phyloP scores from a whole-genome alignment of 2,888 invertebrate species.

The Blastobasis adustella region DNA sequence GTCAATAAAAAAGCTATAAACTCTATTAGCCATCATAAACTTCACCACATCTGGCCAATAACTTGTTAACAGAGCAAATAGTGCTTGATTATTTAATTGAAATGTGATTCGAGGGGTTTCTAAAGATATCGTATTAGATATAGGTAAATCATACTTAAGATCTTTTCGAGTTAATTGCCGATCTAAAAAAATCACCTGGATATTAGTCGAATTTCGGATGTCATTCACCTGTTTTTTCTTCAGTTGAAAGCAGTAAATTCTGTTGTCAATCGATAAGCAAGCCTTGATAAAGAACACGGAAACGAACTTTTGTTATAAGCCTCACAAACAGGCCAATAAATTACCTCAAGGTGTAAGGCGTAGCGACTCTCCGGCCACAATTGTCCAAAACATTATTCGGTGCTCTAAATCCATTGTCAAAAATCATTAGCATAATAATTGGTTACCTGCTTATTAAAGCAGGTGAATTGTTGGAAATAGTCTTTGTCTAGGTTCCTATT shows the following conservation, averaged over 20 bases:
- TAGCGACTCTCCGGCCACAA: constrained; percentile 58
- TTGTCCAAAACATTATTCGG: constrained; percentile 59
- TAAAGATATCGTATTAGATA: no score
- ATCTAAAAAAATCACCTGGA: no score
- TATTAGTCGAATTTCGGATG: no score
- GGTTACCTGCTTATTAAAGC: constrained; percentile 58
- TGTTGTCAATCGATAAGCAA: constrained; percentile 55
- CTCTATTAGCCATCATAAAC: constrained; percentile 70
- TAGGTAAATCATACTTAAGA: no score
- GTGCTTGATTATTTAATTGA: constrained; percentile 54
- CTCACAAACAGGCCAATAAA: constrained; percentile 62
- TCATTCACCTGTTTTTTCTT: constrained; percentile 11
- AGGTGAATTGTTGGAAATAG: constrained; percentile 54
- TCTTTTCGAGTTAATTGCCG: no score
- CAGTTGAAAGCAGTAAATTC: constrained; percentile 45
- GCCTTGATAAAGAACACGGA: constrained; percentile 66
- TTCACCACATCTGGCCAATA: constrained; percentile 68
- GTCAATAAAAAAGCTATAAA: constrained; percentile 74
- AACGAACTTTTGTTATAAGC: constrained; percentile 65
- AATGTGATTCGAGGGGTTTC: constrained; percentile 17
- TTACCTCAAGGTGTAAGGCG: constrained; percentile 66
- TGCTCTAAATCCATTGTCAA: constrained; percentile 52
- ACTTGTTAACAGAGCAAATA: constrained; percentile 63
- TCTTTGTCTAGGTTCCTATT: constrained; percentile 43
- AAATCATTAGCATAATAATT: constrained; percentile 65